phyloP scores from a whole-genome alignment of 1,140 invertebrate genomes.

The Drosophila serrata region DNA sequence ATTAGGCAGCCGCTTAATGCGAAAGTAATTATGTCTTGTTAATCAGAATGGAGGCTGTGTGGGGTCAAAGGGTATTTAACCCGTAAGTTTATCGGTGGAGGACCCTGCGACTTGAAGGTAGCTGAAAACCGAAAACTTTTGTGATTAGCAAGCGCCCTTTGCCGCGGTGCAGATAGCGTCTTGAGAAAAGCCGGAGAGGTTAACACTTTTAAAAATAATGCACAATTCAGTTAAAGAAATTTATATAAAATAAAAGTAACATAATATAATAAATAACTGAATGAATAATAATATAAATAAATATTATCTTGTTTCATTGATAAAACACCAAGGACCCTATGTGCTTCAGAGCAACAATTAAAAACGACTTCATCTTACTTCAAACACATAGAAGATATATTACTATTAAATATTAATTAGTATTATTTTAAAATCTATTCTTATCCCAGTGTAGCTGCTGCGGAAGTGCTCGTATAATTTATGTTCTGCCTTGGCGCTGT shows the following conservation, averaged over 20 bases:
- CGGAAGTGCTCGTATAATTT: conserved; percentile 78
- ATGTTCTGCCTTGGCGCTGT: conserved; percentile 68
- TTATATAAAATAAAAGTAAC: neutral
- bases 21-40: conserved; percentile 81
- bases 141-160: conserved; percentile 61
- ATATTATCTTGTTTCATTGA: no score
- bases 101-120: conserved; percentile 66
- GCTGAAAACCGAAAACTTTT: conserved; percentile 64
- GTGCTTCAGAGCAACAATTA: neutral
- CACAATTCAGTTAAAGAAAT: neutral
- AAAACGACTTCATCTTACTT: neutral
- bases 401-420: neutral
- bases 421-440: neutral
- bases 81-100: conserved; percentile 45
- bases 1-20: conserved; percentile 77
- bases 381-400: no score
- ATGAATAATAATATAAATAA: no score
- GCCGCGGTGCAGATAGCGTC: conserved; percentile 48
- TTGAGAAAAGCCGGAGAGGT: conserved; percentile 38
- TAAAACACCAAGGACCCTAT: neutral
- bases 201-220: conserved; percentile 5
- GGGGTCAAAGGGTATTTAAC: conserved; percentile 63
- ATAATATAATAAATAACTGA: neutral
- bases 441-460: conserved; percentile 39
- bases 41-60: conserved; percentile 58